These are phyloP conservation scores for Daktulosphaira vitifoliae DNA, from an alignment of 1,140 invertebrate genomes.

Conservation along the genomic window DNA sequence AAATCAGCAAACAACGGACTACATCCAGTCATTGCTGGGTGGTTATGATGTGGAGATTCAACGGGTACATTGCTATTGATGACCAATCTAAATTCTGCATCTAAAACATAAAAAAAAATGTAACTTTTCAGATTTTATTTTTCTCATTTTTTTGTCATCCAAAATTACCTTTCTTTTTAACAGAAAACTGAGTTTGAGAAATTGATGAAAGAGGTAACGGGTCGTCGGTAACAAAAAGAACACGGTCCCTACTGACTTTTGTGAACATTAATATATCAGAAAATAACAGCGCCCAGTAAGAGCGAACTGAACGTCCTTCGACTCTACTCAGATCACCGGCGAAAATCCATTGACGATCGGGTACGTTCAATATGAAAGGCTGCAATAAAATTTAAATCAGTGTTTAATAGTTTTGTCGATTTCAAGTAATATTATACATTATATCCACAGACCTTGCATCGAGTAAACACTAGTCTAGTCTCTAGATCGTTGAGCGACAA, in stretches of 20 bases:
- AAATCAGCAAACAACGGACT: slow-evolving; percentile 20
- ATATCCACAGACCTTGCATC: slow-evolving; percentile 58
- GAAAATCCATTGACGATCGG: slow-evolving; percentile 77
- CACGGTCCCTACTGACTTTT: slow-evolving; percentile 70
- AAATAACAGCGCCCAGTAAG: slow-evolving; percentile 74
- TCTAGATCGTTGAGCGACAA: slow-evolving; percentile 72
- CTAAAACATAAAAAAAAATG: slow-evolving; percentile 44
- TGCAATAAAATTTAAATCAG: slow-evolving; percentile 41
- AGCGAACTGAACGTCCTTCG: slow-evolving; percentile 66
- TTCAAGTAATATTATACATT: too few relatives aligned
- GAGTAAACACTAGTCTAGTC: slow-evolving; percentile 72
- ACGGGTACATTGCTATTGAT: slow-evolving; percentile 53
- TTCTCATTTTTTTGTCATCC: slow-evolving; percentile 17
- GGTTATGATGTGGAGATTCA: slow-evolving; percentile 53
- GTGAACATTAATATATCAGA: slow-evolving; percentile 74
- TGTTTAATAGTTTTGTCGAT: too few relatives aligned
- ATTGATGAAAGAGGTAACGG: slow-evolving; percentile 66
- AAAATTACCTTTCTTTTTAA: slow-evolving; percentile 66
- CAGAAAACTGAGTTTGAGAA: slow-evolving; percentile 70
- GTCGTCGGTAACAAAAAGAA: slow-evolving; percentile 77
- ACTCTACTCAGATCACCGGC: slow-evolving; percentile 71
- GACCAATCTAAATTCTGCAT: slow-evolving; percentile 56
- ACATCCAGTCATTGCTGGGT: slow-evolving; percentile 42
- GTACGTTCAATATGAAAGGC: slow-evolving; percentile 70
- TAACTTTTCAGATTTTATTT: neutral